A percentile compares a stretch with the other conserved stretches of the same genome.
These are phyloP conservation scores for Microchrysa polita DNA, from an alignment of 2,888 invertebrate genomes.

Conservation along the genomic window DNA sequence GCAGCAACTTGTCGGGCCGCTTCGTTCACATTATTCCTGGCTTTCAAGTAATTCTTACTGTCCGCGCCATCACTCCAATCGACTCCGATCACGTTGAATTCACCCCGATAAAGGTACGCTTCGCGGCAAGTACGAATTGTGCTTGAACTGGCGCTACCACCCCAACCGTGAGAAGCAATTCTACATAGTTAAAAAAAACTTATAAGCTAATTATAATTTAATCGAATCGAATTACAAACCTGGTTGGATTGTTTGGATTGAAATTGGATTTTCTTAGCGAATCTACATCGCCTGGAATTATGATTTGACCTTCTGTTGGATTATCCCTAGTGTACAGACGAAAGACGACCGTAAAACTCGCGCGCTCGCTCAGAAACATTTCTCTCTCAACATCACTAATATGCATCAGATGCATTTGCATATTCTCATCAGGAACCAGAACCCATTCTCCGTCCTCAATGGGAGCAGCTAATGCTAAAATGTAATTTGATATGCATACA, in stretches of 20 bases:
- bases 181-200: slow-evolving; percentile 24
- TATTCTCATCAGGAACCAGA: slow-evolving; percentile 21
- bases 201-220: neutral
- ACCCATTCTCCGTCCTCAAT: slow-evolving; percentile 13
- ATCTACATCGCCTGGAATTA: slow-evolving; percentile 48
- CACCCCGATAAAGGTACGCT: slow-evolving; percentile 24
- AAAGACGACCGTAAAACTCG: slow-evolving; percentile 37
- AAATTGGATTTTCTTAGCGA: slow-evolving; percentile 52
- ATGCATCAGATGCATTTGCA: slow-evolving; percentile 1
- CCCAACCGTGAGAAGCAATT: slow-evolving; percentile 25
- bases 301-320: slow-evolving; percentile 47
- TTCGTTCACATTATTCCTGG: slow-evolving; percentile 27
- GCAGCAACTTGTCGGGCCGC: slow-evolving; percentile 50
- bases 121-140: neutral
- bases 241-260: slow-evolving; percentile 52
- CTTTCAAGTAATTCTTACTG: slow-evolving; percentile 35
- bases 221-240: slow-evolving; percentile 35
- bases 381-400: slow-evolving; percentile 1
- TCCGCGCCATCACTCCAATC: slow-evolving; percentile 45
- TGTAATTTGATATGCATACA: neutral
- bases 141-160: neutral
- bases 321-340: slow-evolving; percentile 58
- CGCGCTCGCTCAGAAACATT: neutral
- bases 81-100: slow-evolving; percentile 42
- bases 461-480: slow-evolving; percentile 5